These are phyloP conservation scores for Anguilla japonica DNA, from an alignment of 2,113 vertebrate genomes.

Conservation along the genomic window DNA sequence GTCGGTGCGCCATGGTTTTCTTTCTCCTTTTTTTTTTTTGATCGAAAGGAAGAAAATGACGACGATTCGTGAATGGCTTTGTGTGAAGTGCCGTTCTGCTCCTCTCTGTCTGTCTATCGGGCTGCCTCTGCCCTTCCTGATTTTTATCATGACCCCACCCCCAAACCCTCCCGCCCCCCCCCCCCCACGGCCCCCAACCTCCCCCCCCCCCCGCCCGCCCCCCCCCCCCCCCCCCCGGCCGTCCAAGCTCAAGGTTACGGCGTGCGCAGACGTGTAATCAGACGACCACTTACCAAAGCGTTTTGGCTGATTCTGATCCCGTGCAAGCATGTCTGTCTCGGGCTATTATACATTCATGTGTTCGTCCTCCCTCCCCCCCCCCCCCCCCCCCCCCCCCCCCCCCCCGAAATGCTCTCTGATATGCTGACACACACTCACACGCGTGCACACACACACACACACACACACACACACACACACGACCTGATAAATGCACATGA, in stretches of 20 bases:
- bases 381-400: constrained; percentile 48
- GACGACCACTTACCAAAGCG: constrained; percentile 46
- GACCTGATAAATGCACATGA: constrained; percentile 67
- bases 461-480: background rate
- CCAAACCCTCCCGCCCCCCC: background rate
- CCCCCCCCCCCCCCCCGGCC: background rate
- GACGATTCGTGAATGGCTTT: constrained; percentile 60
- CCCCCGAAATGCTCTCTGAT: constrained; percentile 17
- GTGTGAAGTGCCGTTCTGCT: constrained; percentile 36
- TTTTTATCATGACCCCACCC: no score
- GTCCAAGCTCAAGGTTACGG: constrained; percentile 68
- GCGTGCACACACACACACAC: background rate
- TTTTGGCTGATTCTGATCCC: constrained; percentile 57
- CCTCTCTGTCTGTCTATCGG: constrained; percentile 32
- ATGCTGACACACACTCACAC: background rate
- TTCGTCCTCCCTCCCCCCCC: constrained; percentile 57
- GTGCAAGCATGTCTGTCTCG: constrained; percentile 51
- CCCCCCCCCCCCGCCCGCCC: background rate
- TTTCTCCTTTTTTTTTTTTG: constrained; percentile 37
- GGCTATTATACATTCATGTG: constrained; percentile 66
- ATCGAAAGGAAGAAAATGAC: constrained; percentile 59
- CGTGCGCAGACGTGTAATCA: constrained; percentile 72
- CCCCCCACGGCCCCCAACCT: no score
- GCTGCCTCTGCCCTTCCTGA: background rate
- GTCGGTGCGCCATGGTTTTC: constrained; percentile 56